phyloP scores from a whole-genome alignment of 2,888 invertebrate genomes.

The Aromia moschata region DNA sequence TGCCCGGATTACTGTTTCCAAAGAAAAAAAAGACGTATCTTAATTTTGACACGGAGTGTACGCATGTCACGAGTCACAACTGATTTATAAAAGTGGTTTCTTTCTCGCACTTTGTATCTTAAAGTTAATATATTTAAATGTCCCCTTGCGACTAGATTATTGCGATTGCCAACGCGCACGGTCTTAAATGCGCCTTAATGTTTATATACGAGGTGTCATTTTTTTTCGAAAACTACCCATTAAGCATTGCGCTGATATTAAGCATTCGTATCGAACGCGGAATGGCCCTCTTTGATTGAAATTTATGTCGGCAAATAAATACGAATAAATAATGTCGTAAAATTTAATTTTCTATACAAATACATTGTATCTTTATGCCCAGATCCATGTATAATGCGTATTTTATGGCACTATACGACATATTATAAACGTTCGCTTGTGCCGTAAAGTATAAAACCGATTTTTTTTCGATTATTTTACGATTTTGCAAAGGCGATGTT shows the following conservation, averaged over 20 bases:
- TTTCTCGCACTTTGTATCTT: too few species aligned
- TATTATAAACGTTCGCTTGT: conserved; percentile 40
- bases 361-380: conserved; percentile 53
- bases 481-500: conserved; percentile 32
- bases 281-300: conserved; percentile 43
- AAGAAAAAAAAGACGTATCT: too few species aligned
- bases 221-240: conserved; percentile 36
- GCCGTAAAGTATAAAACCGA: conserved; percentile 36
- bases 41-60: too few species aligned
- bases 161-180: conserved; percentile 35
- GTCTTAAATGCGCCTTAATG: conserved; percentile 34
- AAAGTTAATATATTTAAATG: conserved; percentile 12
- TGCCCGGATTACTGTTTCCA: too few species aligned
- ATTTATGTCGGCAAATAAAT: conserved; percentile 44
- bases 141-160: conserved; percentile 29
- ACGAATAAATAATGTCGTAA: conserved; percentile 46
- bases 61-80: too few species aligned
- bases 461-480: conserved; percentile 35
- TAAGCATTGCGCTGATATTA: conserved; percentile 38
- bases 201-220: conserved; percentile 34
- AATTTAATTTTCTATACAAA: conserved; percentile 53
- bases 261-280: conserved; percentile 36
- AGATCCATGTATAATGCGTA: conserved; percentile 51
- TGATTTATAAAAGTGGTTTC: too few species aligned
- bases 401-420: conserved; percentile 50